Evolutionary conservation across 1,140 invertebrate species (phyloP).

Genomic region (Neodiprion pinetum): DNA sequence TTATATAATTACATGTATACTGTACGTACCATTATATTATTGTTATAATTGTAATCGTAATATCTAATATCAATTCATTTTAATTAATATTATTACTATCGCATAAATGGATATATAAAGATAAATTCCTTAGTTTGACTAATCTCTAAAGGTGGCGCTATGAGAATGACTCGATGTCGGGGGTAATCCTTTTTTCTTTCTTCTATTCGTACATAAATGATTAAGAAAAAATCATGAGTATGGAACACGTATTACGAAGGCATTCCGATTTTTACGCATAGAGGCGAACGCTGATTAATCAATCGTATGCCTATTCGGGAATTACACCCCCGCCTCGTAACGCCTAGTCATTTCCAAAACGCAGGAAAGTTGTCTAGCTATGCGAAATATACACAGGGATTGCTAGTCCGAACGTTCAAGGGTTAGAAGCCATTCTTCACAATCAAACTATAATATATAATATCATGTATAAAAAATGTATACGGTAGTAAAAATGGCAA

Average conservation of each 20-base stretch:
- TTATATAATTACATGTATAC: constrained; percentile 37
- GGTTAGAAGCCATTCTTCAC: constrained; percentile 37
- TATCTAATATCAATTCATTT: constrained; percentile 13
- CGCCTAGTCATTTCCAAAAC: constrained; percentile 5
- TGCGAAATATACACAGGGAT: constrained; percentile 21
- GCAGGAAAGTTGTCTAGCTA: constrained; percentile 8
- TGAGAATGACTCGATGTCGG: constrained; percentile 14
- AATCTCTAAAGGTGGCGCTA: constrained; percentile 28
- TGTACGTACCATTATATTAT: constrained; percentile 33
- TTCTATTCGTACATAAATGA: no score
- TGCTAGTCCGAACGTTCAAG: constrained; percentile 44
- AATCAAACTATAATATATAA: constrained; percentile 18
- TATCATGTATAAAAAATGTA: constrained; percentile 4
- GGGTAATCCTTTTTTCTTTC: constrained; percentile 31
- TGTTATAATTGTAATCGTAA: constrained; percentile 30
- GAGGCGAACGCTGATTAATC: no score
- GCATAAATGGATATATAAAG: constrained; percentile 37
- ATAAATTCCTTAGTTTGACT: constrained; percentile 44
- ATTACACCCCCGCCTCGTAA: not conserved
- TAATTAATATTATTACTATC: constrained; percentile 13
- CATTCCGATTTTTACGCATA: no score
- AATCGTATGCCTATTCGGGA: not conserved
- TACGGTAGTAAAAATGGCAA: constrained; percentile 16
- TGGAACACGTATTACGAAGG: no score
- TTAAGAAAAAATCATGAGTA: no score